A percentile compares a stretch with the other conserved stretches of the same genome.
Conservation (phyloP, 2,888 invertebrate genomes). For the Cryptus armator region DNA sequence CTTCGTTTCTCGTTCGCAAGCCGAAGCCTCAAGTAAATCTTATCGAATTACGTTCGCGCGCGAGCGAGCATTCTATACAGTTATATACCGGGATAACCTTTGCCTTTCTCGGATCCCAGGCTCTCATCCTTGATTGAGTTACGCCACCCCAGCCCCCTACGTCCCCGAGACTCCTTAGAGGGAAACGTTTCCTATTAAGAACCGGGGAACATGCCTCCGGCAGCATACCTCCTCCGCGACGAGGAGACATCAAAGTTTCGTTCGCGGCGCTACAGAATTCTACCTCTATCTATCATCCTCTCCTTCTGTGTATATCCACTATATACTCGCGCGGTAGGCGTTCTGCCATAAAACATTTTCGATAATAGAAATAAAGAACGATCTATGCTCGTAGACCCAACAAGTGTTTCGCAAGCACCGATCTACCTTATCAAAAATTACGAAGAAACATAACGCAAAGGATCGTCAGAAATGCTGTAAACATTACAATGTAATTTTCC, state of each 20-base stretch:
- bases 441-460: no score
- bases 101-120: constrained; percentile 75
- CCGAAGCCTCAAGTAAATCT: constrained; percentile 79
- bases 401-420: no score
- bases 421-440: no score
- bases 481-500: no score
- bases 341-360: no score
- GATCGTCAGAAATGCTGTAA: no score
- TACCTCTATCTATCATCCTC: constrained; percentile 52
- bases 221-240: constrained; percentile 70
- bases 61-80: constrained; percentile 63
- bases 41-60: constrained; percentile 78
- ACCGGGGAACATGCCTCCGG: constrained; percentile 78
- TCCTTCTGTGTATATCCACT: constrained; percentile 49
- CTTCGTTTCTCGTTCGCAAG: constrained; percentile 71
- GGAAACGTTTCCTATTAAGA: constrained; percentile 82
- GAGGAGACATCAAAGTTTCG: constrained; percentile 81
- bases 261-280: constrained; percentile 75
- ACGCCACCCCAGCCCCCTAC: constrained; percentile 73
- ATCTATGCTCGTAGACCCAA: no score
- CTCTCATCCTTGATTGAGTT: constrained; percentile 82
- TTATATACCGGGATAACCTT: constrained; percentile 73
- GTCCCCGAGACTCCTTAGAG: constrained; percentile 73
- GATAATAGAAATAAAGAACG: no score
- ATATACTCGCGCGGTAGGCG: no score